Conservation (phyloP, 2,113 vertebrate species). For the Chaetodon auriga region DNA sequence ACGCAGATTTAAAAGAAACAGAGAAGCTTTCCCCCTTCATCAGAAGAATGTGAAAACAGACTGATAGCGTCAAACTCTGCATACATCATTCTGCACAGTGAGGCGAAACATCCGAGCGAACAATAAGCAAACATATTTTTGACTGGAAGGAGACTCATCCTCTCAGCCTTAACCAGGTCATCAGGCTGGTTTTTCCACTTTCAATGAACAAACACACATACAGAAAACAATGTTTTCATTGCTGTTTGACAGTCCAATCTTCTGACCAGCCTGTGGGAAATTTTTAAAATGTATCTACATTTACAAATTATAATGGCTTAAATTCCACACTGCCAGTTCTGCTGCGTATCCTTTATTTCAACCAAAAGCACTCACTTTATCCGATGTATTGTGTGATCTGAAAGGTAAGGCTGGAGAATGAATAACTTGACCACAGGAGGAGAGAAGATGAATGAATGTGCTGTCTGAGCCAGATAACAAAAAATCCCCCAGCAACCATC, state of each 20-base stretch:
- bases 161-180: neutral
- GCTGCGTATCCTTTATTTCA: neutral
- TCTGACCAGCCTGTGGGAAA: too few relatives aligned
- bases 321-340: too few relatives aligned
- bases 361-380: neutral
- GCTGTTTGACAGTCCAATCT: too few relatives aligned
- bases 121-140: neutral
- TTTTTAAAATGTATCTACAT: too few relatives aligned
- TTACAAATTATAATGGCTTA: constrained; percentile 7
- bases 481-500: constrained; percentile 1
- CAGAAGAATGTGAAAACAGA: neutral
- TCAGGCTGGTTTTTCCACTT: neutral
- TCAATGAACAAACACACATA: neutral
- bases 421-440: neutral
- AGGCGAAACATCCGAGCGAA: neutral
- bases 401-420: neutral
- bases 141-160: neutral
- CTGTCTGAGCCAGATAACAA: constrained; percentile 11
- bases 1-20: neutral
- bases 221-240: too few relatives aligned
- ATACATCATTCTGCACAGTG: neutral
- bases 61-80: neutral
- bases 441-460: neutral
- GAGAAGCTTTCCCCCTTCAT: neutral
- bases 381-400: too few relatives aligned